Evolutionary conservation across 2,797 vertebrate genomes (phyloP).

Genomic region (Spondyliosoma cantharus): DNA sequence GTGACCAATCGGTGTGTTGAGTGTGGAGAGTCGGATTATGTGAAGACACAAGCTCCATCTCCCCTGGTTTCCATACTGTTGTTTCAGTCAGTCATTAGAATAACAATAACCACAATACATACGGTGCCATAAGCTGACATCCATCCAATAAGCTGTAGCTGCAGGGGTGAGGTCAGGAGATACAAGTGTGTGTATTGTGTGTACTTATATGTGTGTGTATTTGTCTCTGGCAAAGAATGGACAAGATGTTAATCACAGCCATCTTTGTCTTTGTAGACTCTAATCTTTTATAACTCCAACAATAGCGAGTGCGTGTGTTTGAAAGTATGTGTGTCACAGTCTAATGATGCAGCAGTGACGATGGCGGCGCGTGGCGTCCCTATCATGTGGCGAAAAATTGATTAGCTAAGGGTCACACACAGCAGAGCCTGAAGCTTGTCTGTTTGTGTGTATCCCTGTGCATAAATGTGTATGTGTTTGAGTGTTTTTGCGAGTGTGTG

Average conservation of each 20-base stretch:
- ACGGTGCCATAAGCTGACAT: slow-evolving; percentile 76
- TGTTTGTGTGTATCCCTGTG: slow-evolving; percentile 24
- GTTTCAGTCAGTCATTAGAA: slow-evolving; percentile 86
- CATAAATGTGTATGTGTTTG: slow-evolving; percentile 37
- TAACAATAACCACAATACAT: slow-evolving; percentile 84
- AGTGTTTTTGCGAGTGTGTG: slow-evolving; percentile 43
- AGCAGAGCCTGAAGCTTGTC: slow-evolving; percentile 58
- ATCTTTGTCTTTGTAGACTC: slow-evolving; percentile 74
- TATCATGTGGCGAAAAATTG: slow-evolving; percentile 81
- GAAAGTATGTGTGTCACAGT: slow-evolving; percentile 52
- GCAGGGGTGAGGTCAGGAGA: slow-evolving; percentile 69
- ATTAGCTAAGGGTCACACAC: slow-evolving; percentile 81
- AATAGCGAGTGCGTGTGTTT: slow-evolving; percentile 43
- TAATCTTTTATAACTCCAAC: slow-evolving; percentile 68
- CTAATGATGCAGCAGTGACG: slow-evolving; percentile 77
- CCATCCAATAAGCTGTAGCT: slow-evolving; percentile 76
- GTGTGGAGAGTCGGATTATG: slow-evolving; percentile 83
- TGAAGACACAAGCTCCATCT: slow-evolving; percentile 73
- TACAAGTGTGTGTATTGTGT: slow-evolving; percentile 46
- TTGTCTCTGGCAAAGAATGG: slow-evolving; percentile 56
- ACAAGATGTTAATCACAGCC: slow-evolving; percentile 74
- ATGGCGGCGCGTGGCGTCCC: slow-evolving; percentile 80
- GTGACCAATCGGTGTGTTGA: slow-evolving; percentile 81
- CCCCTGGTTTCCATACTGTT: slow-evolving; percentile 80
- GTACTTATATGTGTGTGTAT: slow-evolving; percentile 30